Evolutionary conservation across 2,888 invertebrate genomes (phyloP).

Genomic region (Microplitis manilae): DNA sequence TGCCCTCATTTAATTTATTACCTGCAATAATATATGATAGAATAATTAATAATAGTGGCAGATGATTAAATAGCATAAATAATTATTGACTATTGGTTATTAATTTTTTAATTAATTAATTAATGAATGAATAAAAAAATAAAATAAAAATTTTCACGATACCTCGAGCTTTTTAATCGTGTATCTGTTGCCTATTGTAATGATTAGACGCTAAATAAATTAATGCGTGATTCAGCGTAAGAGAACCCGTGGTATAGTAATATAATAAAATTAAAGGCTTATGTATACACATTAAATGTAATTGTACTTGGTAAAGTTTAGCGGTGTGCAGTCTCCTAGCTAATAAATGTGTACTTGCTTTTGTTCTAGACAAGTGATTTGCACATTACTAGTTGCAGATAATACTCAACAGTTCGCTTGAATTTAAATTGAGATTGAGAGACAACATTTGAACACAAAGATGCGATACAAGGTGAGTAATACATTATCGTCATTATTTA

Average conservation of each 20-base stretch:
- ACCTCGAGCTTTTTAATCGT: not conserved
- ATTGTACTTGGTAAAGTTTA: constrained; percentile 8
- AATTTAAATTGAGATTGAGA: constrained; percentile 7
- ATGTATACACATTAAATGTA: not conserved
- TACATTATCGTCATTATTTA: not conserved
- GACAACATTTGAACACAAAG: constrained; percentile 41
- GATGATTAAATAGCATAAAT: not conserved
- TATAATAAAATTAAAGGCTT: not conserved
- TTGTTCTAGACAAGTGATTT: constrained; percentile 33
- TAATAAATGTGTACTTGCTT: constrained; percentile 18
- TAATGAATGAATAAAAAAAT: not conserved
- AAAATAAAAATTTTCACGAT: not conserved
- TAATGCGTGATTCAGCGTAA: not conserved
- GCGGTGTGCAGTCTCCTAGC: constrained; percentile 16
- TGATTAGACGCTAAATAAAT: constrained; percentile 2
- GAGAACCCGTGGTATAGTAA: not conserved
- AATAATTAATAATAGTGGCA: not conserved
- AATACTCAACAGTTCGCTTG: not conserved
- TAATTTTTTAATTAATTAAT: not conserved
- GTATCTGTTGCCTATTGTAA: not conserved
- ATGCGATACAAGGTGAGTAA: constrained; percentile 66
- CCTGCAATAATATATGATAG: not conserved
- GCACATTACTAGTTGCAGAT: not conserved
- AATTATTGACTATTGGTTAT: not conserved
- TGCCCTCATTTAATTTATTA: not conserved